phyloP scores from a whole-genome alignment of 2,113 vertebrate species.

The Aegithalos caudatus region DNA sequence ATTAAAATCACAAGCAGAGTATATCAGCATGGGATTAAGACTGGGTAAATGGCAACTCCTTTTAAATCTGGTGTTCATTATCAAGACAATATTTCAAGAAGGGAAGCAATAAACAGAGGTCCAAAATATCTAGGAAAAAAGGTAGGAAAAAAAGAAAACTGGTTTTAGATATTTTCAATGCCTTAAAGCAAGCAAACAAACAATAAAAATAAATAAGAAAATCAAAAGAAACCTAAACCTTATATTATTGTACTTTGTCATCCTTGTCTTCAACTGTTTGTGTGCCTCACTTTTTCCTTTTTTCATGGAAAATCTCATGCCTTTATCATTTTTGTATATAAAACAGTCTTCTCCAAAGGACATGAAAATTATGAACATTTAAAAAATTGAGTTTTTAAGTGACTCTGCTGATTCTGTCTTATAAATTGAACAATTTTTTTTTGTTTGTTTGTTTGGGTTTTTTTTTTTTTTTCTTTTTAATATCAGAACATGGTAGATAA shows the following conservation, averaged over 20 bases:
- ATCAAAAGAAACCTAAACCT: neutral
- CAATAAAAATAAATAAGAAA: neutral
- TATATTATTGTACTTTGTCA: neutral
- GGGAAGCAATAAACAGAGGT: neutral
- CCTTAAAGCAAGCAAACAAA: neutral
- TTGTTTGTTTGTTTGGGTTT: too few species aligned
- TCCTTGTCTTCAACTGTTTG: neutral
- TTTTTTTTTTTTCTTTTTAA: too few species aligned
- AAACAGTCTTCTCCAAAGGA: neutral
- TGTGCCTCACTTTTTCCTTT: neutral
- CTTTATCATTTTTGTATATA: neutral
- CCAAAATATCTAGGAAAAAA: neutral
- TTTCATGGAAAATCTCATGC: neutral
- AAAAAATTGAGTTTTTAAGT: neutral
- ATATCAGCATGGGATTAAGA: neutral
- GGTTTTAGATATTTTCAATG: neutral
- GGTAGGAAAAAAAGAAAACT: fast-evolving
- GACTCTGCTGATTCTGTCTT: neutral
- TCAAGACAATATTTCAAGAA: neutral
- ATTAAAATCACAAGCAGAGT: neutral
- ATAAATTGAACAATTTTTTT: neutral
- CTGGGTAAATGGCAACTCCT: neutral
- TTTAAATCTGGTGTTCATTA: neutral
- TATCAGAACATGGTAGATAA: neutral
- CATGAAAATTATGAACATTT: neutral